Percentiles rank a stretch among this genome's conserved stretches.
Conservation (phyloP, 2,113 vertebrate species). For the Herpetotheres cachinnans region DNA sequence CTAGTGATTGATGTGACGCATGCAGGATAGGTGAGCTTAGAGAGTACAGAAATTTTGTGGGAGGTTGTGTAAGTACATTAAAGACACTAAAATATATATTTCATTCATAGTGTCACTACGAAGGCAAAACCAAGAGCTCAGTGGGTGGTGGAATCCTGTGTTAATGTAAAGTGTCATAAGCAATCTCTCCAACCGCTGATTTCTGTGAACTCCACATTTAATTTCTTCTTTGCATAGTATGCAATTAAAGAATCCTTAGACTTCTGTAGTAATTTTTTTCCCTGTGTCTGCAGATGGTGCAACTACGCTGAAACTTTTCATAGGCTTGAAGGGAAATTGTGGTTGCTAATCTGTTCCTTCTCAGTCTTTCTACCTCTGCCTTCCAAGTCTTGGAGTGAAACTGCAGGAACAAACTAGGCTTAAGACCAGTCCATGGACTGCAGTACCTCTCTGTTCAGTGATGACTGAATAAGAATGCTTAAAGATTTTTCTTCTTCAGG, state of each 20-base stretch:
- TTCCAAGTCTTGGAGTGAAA: not conserved
- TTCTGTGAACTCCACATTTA: constrained; percentile 63
- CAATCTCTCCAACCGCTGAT: constrained; percentile 62
- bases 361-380: not conserved
- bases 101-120: constrained; percentile 65
- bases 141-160: constrained; percentile 65
- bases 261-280: constrained; percentile 13
- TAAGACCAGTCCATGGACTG: not conserved
- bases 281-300: not conserved
- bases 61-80: constrained; percentile 66
- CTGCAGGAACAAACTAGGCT: not conserved
- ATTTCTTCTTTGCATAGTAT: constrained; percentile 42
- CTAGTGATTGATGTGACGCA: constrained; percentile 68
- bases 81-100: constrained; percentile 67
- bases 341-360: not conserved
- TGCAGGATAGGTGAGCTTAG: constrained; percentile 67
- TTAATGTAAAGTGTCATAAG: constrained; percentile 67
- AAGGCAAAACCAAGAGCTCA: constrained; percentile 61
- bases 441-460: not conserved
- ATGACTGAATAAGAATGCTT: not conserved
- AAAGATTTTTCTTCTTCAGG: not conserved
- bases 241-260: constrained; percentile 54
- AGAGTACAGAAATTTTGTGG: constrained; percentile 63
- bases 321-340: not conserved
- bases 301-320: not conserved